Evolutionary conservation across 2,113 vertebrate genomes (phyloP), one percentile per base, ranked within the genome.

Genomic region (Hyperopisus bebe): DNA sequence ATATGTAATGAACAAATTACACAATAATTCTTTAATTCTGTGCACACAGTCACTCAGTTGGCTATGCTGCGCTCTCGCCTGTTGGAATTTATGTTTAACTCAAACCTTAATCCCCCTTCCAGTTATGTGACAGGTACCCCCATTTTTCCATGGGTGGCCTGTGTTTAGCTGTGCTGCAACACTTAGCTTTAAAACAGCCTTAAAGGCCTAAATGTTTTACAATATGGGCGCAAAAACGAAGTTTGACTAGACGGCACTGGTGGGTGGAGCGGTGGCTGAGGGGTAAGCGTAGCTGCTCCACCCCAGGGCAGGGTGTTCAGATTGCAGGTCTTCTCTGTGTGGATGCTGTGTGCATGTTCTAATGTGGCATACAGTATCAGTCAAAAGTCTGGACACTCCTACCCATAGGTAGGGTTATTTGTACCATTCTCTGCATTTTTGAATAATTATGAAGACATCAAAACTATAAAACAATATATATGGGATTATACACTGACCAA

Each of bases 71-170:
- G n/a, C 31, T 47, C 77, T 46, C 19, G 62, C 47, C 53, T 53
- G 44, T 53, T 87, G 84, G 47, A 46, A 46, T 87, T 77, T 53
- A 47, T 66, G 46, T 87, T 48, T 77, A 90, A 85, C 77, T 77
- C 47, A 90, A 90, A 90, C 55, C 84, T 90, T 90, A 77, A 77
- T 90, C 85, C 47, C 62, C 82, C 44, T 46, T 47, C 88, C 51
- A 13, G 51, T 24, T 13, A 86, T 53, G 48, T 87, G 48, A 55
- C 27, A 53, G n/a, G 5, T 74, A 31, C 3, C 58, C 3, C 7
- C 31, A 19, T 74, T 47, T 90, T 55, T 9, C 17, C 89, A 86
- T 31, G 4, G 5, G 83, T 50, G 53, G 82, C n/a, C 44, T 46
- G 42, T 85, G 51, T 39, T 31, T 47, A 53, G 82, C 53, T 80